These are phyloP conservation scores for Pterocles burchelli DNA, from an alignment of 2,113 vertebrate species.

Conservation along the genomic window DNA sequence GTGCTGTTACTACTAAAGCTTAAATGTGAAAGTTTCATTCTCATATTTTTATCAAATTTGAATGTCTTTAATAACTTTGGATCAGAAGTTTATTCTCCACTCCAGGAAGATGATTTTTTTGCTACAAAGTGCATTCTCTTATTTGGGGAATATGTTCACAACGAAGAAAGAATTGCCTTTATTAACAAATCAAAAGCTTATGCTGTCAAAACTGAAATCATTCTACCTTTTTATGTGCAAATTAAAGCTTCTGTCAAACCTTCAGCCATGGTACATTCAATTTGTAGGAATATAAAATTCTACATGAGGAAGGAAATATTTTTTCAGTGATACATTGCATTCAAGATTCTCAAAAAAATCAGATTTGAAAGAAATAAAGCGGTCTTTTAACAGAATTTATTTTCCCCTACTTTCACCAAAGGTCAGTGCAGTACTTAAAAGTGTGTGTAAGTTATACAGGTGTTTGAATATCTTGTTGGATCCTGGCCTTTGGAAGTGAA, in stretches of 20 bases:
- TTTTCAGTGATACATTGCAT: neutral
- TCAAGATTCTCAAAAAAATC: neutral
- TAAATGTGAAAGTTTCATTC: neutral
- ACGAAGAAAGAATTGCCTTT: conserved; percentile 62
- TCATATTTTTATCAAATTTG: neutral
- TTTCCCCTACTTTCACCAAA: neutral
- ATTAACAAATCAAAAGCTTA: conserved; percentile 72
- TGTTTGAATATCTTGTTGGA: neutral
- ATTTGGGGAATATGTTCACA: conserved; percentile 63
- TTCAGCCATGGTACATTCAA: conserved; percentile 74
- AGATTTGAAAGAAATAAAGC: conserved; percentile 16
- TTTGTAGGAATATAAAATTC: conserved; percentile 61
- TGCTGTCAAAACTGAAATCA: conserved; percentile 69
- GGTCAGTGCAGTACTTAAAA: neutral
- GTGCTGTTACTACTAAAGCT: neutral
- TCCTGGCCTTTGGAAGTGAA: neutral
- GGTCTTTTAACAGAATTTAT: neutral
- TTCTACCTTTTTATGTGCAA: conserved; percentile 76
- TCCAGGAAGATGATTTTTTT: neutral
- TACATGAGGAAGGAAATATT: conserved; percentile 9
- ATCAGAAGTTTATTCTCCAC: conserved; percentile 35
- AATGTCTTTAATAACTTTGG: conserved; percentile 17
- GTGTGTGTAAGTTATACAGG: neutral
- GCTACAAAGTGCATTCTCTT: conserved; percentile 48
- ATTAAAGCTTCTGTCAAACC: conserved; percentile 72